A percentile compares a stretch with the other conserved stretches of the same genome.
Evolutionary conservation across 2,888 invertebrate species (phyloP).

Genomic region (Acanthoscelides obtectus): DNA sequence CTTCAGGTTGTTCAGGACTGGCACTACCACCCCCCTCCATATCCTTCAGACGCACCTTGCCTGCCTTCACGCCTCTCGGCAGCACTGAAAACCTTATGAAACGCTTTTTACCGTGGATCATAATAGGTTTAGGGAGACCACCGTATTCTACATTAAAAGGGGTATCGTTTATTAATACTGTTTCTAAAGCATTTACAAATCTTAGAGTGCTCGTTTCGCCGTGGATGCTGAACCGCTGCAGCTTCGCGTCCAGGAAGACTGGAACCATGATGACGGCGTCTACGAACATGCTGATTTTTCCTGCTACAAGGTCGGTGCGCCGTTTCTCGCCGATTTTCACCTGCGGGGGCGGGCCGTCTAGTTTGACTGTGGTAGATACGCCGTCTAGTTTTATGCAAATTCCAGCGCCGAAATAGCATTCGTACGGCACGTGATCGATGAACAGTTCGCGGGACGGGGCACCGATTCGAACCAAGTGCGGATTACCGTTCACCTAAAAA

Average conservation of each 20-base stretch:
- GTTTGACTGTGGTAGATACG: constrained; percentile 69
- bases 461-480: constrained; percentile 79
- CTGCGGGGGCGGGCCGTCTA: constrained; percentile 90
- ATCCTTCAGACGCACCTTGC: constrained; percentile 62
- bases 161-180: constrained; percentile 73
- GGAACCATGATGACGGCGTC: constrained; percentile 76
- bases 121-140: constrained; percentile 74
- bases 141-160: constrained; percentile 78
- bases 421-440: constrained; percentile 84
- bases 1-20: constrained; percentile 25
- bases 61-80: constrained; percentile 68
- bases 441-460: constrained; percentile 88
- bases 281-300: constrained; percentile 78
- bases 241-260: constrained; percentile 77
- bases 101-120: constrained; percentile 69
- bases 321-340: constrained; percentile 81
- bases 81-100: constrained; percentile 76
- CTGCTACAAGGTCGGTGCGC: constrained; percentile 77
- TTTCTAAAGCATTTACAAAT: constrained; percentile 73
- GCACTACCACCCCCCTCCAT: constrained; percentile 59
- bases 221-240: constrained; percentile 73
- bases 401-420: constrained; percentile 87
- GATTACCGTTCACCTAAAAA: constrained; percentile 60
- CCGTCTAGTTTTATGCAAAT: constrained; percentile 76
- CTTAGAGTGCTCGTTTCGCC: constrained; percentile 69